Conservation (phyloP, 2,888 invertebrate genomes). For the Cylindroiulus punctatus region DNA sequence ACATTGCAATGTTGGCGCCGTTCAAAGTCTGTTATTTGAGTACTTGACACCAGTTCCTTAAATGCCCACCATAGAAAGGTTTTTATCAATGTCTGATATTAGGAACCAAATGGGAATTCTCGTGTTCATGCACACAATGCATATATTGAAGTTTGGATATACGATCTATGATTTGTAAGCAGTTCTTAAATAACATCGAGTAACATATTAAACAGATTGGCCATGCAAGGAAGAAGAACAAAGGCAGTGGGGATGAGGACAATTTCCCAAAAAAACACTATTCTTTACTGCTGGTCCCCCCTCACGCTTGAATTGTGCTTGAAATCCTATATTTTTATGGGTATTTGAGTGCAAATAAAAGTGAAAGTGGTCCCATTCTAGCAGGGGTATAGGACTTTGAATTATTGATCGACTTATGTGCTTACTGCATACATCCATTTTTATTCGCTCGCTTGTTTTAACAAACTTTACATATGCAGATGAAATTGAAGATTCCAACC, state of each 20-base stretch:
- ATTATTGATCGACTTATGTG: constrained; percentile 27
- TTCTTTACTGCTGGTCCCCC: constrained; percentile 19
- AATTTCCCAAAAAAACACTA: constrained; percentile 46
- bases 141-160: neutral
- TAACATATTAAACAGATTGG: constrained; percentile 20
- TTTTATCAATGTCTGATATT: neutral
- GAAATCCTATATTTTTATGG: constrained; percentile 47
- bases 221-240: neutral
- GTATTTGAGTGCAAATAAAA: constrained; percentile 43
- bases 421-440: neutral
- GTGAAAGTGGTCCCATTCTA: constrained; percentile 26
- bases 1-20: too few relatives aligned
- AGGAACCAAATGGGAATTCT: neutral
- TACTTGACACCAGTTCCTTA: neutral
- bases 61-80: neutral
- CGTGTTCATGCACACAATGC: neutral
- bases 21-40: too few relatives aligned
- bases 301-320: constrained; percentile 36
- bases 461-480: neutral
- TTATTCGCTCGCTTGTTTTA: neutral
- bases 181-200: constrained; percentile 31
- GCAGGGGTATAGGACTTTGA: neutral
- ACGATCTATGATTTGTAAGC: neutral
- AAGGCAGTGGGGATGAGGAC: neutral
- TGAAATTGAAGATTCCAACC: neutral